A percentile compares a stretch with the other conserved stretches of the same genome.
These are phyloP conservation scores for Oreotragus oreotragus DNA, from an alignment of 2,113 vertebrate genomes.

Conservation along the genomic window DNA sequence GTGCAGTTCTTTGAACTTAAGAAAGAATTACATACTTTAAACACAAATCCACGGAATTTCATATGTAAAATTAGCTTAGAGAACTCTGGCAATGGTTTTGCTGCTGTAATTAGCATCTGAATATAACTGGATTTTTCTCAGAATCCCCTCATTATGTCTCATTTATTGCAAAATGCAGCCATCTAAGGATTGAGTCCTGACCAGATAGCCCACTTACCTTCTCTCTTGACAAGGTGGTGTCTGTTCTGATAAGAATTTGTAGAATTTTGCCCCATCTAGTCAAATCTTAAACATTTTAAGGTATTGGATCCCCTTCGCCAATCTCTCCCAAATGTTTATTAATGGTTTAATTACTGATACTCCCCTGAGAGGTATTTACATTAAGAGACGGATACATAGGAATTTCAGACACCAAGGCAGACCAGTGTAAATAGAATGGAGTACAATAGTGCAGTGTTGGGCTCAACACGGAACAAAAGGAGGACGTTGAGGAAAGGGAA, in stretches of 20 bases:
- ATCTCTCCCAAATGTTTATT: neutral
- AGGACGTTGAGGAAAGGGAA: neutral
- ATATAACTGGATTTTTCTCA: neutral
- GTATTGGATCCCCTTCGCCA: neutral
- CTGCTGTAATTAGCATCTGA: neutral
- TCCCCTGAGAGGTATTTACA: neutral
- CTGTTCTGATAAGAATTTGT: neutral
- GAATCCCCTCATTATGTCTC: neutral
- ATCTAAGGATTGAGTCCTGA: neutral
- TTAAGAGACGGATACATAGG: neutral
- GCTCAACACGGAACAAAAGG: neutral
- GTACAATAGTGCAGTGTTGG: accelerated
- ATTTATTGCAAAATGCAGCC: neutral
- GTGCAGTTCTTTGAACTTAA: neutral
- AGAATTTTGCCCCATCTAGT: neutral
- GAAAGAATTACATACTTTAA: neutral
- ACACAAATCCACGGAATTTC: neutral
- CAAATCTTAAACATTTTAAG: neutral
- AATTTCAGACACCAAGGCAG: neutral
- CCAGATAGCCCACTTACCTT: neutral
- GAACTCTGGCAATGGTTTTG: neutral
- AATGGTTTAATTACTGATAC: neutral
- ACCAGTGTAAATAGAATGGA: neutral
- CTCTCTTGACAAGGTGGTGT: neutral
- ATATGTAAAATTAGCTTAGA: neutral